Evolutionary conservation across 1,140 invertebrate genomes (phyloP).

Genomic region (Microplitis demolitor): DNA sequence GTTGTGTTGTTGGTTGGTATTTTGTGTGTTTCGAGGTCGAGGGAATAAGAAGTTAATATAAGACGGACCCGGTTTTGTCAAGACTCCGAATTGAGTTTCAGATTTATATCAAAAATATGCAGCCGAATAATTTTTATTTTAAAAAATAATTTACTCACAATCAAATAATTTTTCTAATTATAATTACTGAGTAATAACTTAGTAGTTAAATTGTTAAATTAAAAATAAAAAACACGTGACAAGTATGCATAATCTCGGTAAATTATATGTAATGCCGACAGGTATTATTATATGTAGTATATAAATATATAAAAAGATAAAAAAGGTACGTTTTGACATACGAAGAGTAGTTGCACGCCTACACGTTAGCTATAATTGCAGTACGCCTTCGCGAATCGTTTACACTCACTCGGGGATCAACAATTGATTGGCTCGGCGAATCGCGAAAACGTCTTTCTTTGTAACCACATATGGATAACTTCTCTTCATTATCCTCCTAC

Average conservation of each 20-base stretch:
- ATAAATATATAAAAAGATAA: background rate
- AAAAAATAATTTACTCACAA: too few relatives aligned
- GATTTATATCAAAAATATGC: background rate
- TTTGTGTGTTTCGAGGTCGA: slow-evolving; percentile 31
- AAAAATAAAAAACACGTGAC: background rate
- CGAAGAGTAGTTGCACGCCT: background rate
- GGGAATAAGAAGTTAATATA: slow-evolving; percentile 3
- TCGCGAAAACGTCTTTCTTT: background rate
- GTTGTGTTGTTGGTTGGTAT: slow-evolving; percentile 1
- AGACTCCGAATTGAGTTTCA: background rate
- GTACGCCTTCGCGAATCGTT: slow-evolving; percentile 23
- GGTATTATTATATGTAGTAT: background rate
- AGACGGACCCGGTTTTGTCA: slow-evolving; percentile 22
- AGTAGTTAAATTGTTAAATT: background rate
- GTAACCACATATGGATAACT: slow-evolving; percentile 6
- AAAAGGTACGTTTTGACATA: background rate
- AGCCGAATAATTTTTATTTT: too few relatives aligned
- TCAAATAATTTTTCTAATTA: too few relatives aligned
- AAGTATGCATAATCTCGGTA: background rate
- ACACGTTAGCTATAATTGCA: slow-evolving; percentile 6
- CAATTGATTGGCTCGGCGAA: slow-evolving; percentile 11
- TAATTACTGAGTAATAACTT: background rate
- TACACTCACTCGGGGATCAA: background rate
- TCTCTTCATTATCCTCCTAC: slow-evolving; percentile 8
- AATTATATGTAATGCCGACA: background rate